Evolutionary conservation across 1,140 invertebrate genomes (phyloP).

Genomic region (Lutraria rhynchaena): DNA sequence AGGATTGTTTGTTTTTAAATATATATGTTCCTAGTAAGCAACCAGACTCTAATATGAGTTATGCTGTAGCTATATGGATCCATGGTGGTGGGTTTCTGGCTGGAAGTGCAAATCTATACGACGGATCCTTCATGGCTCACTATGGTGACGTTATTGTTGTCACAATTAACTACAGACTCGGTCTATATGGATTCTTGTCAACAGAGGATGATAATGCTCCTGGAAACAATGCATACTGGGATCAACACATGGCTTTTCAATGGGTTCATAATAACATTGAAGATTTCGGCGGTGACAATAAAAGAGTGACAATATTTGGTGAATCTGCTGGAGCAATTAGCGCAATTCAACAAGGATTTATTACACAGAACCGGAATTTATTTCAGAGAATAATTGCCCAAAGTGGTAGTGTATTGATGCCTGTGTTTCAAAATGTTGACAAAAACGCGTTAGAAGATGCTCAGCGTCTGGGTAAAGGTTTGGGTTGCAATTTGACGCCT

Average conservation of each 20-base stretch:
- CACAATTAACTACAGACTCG: conserved; percentile 88
- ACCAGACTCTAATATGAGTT: conserved; percentile 83
- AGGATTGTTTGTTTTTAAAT: conserved; percentile 97
- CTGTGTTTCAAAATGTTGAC: not conserved
- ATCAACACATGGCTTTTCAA: conserved; percentile 88
- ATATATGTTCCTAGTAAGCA: conserved; percentile 87
- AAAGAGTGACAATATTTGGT: conserved; percentile 88
- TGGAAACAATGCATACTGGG: conserved; percentile 80
- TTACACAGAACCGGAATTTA: conserved; percentile 79
- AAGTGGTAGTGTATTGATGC: conserved; percentile 27
- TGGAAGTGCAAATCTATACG: conserved; percentile 96
- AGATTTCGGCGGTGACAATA: conserved; percentile 88
- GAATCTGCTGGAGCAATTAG: conserved; percentile 91
- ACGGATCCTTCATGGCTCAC: conserved; percentile 91
- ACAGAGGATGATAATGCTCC: conserved; percentile 82
- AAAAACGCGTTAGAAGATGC: not conserved
- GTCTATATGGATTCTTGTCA: conserved; percentile 86
- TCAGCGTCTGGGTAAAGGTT: not conserved
- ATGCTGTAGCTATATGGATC: conserved; percentile 96
- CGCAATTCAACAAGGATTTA: conserved; percentile 31
- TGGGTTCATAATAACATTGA: conserved; percentile 89
- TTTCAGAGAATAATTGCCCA: conserved; percentile 87
- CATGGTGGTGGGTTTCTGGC: conserved; percentile 96
- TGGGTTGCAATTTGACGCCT: not conserved
- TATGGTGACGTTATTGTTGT: conserved; percentile 91